Conservation (phyloP, 92 coral and sea anemone genomes). For the Zoanthus solanderi region DNA sequence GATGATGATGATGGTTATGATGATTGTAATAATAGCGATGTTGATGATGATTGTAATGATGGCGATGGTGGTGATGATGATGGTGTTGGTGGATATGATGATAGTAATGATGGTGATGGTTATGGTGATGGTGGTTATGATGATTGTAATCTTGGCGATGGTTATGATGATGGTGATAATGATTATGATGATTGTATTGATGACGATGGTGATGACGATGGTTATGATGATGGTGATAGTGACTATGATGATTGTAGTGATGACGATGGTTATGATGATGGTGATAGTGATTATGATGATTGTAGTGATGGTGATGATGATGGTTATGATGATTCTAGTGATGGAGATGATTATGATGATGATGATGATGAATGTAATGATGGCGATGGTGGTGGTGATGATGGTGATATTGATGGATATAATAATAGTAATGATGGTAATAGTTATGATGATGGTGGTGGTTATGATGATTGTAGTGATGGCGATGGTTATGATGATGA, state of each 20-base stretch:
- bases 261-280: background rate
- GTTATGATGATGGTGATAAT: background rate
- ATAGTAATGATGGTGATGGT: background rate
- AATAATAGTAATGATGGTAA: background rate
- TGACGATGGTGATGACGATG: background rate
- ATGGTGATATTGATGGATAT: background rate
- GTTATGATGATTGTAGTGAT: too few species aligned
- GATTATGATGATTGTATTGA: background rate
- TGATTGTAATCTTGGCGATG: background rate
- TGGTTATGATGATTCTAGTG: background rate
- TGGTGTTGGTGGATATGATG: background rate
- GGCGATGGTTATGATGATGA: background rate
- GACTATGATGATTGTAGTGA: background rate
- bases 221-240: background rate
- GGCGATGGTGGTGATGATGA: background rate
- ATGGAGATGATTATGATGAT: background rate
- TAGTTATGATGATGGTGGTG: background rate
- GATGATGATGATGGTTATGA: background rate
- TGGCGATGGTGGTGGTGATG: background rate
- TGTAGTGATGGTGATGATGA: background rate
- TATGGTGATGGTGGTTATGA: background rate
- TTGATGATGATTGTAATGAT: background rate
- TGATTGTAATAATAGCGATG: background rate
- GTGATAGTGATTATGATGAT: background rate
- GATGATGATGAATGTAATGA: background rate